A percentile compares a stretch with the other conserved stretches of the same genome.
phyloP scores from a whole-genome alignment of 2,797 vertebrate species.

The Hippocampus kuda region DNA sequence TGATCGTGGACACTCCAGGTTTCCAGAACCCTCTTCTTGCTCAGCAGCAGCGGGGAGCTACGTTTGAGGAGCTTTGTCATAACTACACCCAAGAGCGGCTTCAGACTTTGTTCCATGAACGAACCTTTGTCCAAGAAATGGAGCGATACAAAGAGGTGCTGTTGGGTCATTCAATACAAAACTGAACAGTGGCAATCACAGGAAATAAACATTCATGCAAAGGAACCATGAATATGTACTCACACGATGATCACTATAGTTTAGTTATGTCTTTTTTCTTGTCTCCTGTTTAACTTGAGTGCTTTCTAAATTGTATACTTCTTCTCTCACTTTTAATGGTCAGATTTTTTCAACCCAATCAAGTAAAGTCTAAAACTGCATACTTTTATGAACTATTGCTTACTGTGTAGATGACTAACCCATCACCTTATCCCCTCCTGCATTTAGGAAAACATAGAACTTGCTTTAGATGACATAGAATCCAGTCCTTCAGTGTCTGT shows the following conservation, averaged over 20 bases:
- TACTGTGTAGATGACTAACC: constrained; percentile 50
- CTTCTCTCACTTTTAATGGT: background rate
- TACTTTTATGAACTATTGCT: background rate
- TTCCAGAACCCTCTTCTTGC: constrained; percentile 88
- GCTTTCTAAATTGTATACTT: background rate
- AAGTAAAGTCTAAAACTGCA: background rate
- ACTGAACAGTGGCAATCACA: background rate
- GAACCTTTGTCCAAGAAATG: constrained; percentile 83
- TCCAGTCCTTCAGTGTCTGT: constrained; percentile 75
- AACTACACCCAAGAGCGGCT: constrained; percentile 95
- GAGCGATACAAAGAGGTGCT: constrained; percentile 94
- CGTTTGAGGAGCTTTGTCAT: constrained; percentile 94
- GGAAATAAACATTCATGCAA: background rate
- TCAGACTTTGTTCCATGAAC: constrained; percentile 88
- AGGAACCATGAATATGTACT: background rate
- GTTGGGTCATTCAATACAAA: background rate
- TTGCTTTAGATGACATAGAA: constrained; percentile 89
- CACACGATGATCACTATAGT: background rate
- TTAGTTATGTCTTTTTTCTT: background rate
- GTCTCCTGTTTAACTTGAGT: background rate
- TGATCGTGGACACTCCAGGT: constrained; percentile 91
- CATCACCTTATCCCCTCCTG: constrained; percentile 48
- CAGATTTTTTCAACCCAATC: constrained; percentile 33
- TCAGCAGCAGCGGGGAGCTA: constrained; percentile 77
- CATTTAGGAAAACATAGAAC: constrained; percentile 91